These are phyloP conservation scores for Microtus pennsylvanicus DNA, from an alignment of 2,113 vertebrate genomes.

Conservation along the genomic window DNA sequence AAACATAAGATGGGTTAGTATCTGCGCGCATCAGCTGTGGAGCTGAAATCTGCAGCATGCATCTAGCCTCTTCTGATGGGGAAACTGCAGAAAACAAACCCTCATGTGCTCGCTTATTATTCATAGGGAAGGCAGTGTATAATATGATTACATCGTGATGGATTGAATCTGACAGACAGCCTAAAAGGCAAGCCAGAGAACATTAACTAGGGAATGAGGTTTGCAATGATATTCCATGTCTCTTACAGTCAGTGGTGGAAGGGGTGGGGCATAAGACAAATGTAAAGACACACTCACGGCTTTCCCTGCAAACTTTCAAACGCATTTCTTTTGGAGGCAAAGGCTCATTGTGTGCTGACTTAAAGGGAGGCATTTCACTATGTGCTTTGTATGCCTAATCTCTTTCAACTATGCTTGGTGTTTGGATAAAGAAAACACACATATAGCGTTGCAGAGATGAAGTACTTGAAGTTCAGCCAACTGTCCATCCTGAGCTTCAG, in stretches of 20 bases:
- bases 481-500: background rate
- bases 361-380: background rate
- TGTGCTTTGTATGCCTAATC: background rate
- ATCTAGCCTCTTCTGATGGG: background rate
- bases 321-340: background rate
- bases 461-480: too few relatives aligned
- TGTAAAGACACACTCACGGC: slow-evolving; percentile 50
- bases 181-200: slow-evolving; percentile 26
- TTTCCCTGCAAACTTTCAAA: slow-evolving; percentile 27
- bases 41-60: background rate
- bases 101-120: slow-evolving; percentile 57
- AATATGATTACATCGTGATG: slow-evolving; percentile 68
- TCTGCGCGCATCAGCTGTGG: background rate
- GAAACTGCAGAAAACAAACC: slow-evolving; percentile 37
- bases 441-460: background rate
- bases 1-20: background rate
- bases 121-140: slow-evolving; percentile 60
- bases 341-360: background rate
- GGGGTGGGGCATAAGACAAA: background rate
- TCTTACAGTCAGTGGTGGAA: background rate
- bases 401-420: background rate
- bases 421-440: background rate
- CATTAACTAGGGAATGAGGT: slow-evolving; percentile 48
- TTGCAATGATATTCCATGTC: slow-evolving; percentile 34
- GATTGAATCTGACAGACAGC: slow-evolving; percentile 61